These are phyloP conservation scores for Cotesia typhae DNA, from an alignment of 1,140 invertebrate species.

Conservation along the genomic window DNA sequence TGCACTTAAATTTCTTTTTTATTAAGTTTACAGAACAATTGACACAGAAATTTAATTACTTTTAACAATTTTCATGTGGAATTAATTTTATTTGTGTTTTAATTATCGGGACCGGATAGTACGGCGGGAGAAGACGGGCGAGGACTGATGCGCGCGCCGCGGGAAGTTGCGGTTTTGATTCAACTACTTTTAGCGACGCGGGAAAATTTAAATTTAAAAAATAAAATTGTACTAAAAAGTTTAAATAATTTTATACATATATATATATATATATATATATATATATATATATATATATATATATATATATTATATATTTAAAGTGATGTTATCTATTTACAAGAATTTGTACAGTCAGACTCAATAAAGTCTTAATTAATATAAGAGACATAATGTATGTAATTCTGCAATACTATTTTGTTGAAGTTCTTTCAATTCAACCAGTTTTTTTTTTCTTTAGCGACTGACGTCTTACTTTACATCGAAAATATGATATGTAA, in stretches of 20 bases:
- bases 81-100: no score
- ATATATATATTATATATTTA: slow-evolving; percentile 17
- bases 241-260: background rate
- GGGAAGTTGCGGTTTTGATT: no score
- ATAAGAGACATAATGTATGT: background rate
- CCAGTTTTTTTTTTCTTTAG: background rate
- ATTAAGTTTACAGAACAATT: background rate
- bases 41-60: background rate
- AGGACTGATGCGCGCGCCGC: no score
- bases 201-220: no score
- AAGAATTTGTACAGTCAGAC: slow-evolving; percentile 5
- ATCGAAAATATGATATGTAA: background rate
- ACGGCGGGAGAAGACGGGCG: no score
- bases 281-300: slow-evolving; percentile 19
- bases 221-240: no score
- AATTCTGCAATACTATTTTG: background rate
- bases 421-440: background rate
- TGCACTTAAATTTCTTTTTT: background rate
- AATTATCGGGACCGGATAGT: no score
- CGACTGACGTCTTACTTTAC: background rate
- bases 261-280: slow-evolving; percentile 22
- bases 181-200: no score
- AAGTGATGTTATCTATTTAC: background rate
- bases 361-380: background rate
- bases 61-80: background rate